Evolutionary conservation across 2,888 invertebrate species (phyloP).

Genomic region (Polydrusus tereticollis): DNA sequence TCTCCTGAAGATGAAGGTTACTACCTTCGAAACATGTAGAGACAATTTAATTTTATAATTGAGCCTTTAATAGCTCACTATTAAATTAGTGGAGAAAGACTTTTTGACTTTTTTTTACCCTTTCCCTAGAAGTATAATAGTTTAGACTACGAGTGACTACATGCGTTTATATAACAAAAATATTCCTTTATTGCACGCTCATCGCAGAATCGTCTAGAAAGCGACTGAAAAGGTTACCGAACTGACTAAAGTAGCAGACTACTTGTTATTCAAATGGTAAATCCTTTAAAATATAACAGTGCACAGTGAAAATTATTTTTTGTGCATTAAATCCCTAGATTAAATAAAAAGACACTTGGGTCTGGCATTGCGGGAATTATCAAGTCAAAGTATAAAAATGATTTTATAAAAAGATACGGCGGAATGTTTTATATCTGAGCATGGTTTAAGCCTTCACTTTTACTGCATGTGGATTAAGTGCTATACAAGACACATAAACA

Average conservation of each 20-base stretch:
- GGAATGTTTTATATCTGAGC: constrained; percentile 40
- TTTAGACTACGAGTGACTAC: too few relatives aligned
- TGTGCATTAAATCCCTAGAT: constrained; percentile 40
- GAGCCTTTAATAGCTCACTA: too few relatives aligned
- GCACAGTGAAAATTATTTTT: constrained; percentile 30
- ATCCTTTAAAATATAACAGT: constrained; percentile 26
- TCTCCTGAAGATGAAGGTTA: too few relatives aligned
- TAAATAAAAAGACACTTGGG: constrained; percentile 39
- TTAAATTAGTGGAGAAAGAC: too few relatives aligned
- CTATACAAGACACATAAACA: not conserved
- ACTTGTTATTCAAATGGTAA: constrained; percentile 30
- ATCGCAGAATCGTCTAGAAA: not conserved
- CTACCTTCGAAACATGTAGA: too few relatives aligned
- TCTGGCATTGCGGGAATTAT: constrained; percentile 42
- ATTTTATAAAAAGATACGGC: constrained; percentile 30
- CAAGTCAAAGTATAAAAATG: constrained; percentile 35
- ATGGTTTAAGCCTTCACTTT: constrained; percentile 30
- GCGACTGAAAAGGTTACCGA: not conserved
- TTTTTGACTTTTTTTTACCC: too few relatives aligned
- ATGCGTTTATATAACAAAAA: too few relatives aligned
- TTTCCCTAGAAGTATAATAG: too few relatives aligned
- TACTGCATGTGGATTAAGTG: constrained; percentile 15
- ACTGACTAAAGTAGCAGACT: constrained; percentile 2
- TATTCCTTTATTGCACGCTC: not conserved
- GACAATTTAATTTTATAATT: too few relatives aligned